Evolutionary conservation across 2,797 vertebrate species (phyloP), one percentile per base, ranked within the genome.

Genomic region (Peromyscus attwateri): DNA sequence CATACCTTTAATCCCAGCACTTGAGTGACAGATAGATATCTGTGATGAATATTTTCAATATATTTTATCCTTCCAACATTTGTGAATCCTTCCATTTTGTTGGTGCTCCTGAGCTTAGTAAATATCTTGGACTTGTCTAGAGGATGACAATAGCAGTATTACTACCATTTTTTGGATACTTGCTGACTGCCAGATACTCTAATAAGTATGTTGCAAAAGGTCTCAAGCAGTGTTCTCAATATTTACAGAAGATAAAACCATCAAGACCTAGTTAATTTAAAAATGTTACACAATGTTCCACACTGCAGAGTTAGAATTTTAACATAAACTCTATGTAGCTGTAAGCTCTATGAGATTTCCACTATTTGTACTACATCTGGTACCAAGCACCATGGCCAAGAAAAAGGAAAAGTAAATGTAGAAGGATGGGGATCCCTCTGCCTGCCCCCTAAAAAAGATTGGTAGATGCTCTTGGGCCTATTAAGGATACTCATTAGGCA

Each of bases 141-240:
- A 90, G 57, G n/a, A 94, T 87, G 62, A 95, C 37, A 85, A 91
- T 0, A 88, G 29, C 23, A 93, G 46, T 5, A 89, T 19, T 66
- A 34, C 64, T 84, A 80, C 31, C 34, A 95, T 62, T 89, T 79
- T 31, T 31, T 96, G 55, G 43, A 73, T 43, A 88, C n/a, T n/a
- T 82, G 57, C 23, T 23, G 5, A 52, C 87, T 96, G 49, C 31
- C n/a, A 91, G 85, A 31, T 60, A 76, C 25, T 90, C n/a, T 62
- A 55, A 16, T 52, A 71, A 49, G 19, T 87, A 21, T 84, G 93
- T 75, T 95, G 60, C 43, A 77, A 97, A 94, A 96, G 37, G 55
- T 89, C 60, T 93, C 73, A 87, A 76, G 77, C 71, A 92, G 83
- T 91, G 70, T 94, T 95, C 64, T 85, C 37, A 92, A 76, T 11